phyloP scores from a whole-genome alignment of 2,797 vertebrate genomes.

The Setipinna tenuifilis region DNA sequence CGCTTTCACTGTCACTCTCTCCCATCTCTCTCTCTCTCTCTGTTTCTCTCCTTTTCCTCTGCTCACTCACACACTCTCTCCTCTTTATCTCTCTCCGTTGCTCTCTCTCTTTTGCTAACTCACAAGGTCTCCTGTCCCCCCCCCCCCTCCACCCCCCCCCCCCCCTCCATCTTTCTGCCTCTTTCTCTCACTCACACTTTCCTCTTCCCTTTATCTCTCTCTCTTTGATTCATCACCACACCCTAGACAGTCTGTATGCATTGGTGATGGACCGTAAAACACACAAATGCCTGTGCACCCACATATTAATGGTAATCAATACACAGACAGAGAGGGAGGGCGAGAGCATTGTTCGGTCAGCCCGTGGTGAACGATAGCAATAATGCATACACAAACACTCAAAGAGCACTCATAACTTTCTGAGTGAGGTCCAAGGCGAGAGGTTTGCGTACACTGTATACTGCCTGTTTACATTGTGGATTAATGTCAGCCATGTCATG shows the following conservation, averaged over 20 bases:
- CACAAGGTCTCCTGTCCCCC: no score
- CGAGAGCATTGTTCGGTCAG: neutral
- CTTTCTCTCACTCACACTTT: conserved; percentile 27
- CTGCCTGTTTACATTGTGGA: neutral
- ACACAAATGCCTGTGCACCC: neutral
- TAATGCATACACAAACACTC: conserved; percentile 4
- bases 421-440: neutral
- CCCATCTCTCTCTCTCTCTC: no score
- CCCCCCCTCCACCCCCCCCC: neutral
- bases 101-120: no score
- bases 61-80: neutral
- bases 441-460: neutral
- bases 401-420: neutral
- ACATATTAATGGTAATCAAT: conserved; percentile 23
- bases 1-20: neutral
- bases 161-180: conserved; percentile 23
- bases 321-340: neutral
- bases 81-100: conserved; percentile 32
- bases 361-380: neutral
- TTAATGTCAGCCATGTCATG: neutral
- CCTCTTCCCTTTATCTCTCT: neutral
- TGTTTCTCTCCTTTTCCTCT: no score
- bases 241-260: neutral
- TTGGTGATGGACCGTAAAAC: conserved; percentile 34
- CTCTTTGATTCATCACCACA: conserved; percentile 37